Conservation (phyloP, 1,140 invertebrate genomes). For the Diachasma alloeum region DNA sequence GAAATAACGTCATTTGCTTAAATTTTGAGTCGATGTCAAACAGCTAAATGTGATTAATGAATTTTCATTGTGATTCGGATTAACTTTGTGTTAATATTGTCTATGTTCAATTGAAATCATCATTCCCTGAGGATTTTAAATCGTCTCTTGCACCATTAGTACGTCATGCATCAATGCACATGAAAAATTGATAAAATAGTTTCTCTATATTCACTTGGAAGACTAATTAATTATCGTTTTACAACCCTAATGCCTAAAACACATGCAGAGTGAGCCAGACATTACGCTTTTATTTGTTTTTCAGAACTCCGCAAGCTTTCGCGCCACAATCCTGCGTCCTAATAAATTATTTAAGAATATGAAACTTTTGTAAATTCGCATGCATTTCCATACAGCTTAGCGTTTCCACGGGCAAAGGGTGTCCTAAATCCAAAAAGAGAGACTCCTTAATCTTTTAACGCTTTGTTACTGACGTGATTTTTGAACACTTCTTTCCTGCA, state of each 20-base stretch:
- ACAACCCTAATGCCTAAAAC: not conserved
- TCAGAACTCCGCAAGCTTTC: not conserved
- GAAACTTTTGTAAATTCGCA: not conserved
- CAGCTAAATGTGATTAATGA: not conserved
- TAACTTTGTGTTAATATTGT: not conserved
- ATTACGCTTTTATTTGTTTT: not conserved
- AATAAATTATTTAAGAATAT: not conserved
- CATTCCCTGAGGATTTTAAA: constrained; percentile 8
- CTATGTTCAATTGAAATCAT: not conserved
- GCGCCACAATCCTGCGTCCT: not conserved
- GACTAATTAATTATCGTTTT: not conserved
- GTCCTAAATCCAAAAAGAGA: not conserved
- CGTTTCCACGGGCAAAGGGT: not conserved
- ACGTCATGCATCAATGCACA: constrained; percentile 1
- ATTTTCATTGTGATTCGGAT: not conserved
- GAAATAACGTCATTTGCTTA: not conserved
- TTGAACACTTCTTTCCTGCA: no score
- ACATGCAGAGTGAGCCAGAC: constrained; percentile 6
- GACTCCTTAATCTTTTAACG: no score
- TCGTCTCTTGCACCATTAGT: not conserved
- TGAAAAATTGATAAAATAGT: not conserved
- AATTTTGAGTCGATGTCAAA: not conserved
- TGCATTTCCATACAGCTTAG: not conserved
- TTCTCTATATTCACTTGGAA: no score
- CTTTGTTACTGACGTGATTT: no score